Evolutionary conservation across 2,113 vertebrate species (phyloP).

Genomic region (Campylomormyrus tamandua): DNA sequence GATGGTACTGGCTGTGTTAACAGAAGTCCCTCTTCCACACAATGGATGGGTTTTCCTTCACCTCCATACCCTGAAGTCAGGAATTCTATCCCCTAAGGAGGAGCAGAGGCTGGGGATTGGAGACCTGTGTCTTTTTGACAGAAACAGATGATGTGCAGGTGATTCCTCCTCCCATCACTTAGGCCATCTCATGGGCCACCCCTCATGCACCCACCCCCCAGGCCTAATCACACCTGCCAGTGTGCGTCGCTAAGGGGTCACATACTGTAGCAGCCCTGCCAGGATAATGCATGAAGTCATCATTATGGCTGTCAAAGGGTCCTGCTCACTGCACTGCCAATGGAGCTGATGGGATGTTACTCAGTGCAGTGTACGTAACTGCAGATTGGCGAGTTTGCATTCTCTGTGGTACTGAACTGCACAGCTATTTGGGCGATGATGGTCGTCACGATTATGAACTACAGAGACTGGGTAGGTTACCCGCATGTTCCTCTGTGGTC

Average conservation of each 20-base stretch:
- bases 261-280: neutral
- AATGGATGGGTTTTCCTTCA: neutral
- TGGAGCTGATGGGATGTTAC: neutral
- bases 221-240: conserved; percentile 15
- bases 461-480: neutral
- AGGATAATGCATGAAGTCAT: neutral
- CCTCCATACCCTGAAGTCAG: neutral
- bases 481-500: neutral
- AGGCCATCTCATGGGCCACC: neutral
- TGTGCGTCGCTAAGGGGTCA: neutral
- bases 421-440: neutral
- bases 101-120: conserved; percentile 9
- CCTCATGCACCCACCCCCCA: neutral
- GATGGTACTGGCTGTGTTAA: neutral
- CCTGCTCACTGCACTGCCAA: neutral
- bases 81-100: neutral
- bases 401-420: neutral
- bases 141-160: conserved; percentile 9
- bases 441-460: neutral
- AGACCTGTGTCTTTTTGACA: conserved; percentile 15
- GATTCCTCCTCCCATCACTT: conserved; percentile 1
- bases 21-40: neutral
- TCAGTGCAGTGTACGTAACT: neutral
- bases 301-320: neutral
- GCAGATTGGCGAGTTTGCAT: neutral